A percentile compares a stretch with the other conserved stretches of the same genome.
Evolutionary conservation across 2,888 invertebrate species (phyloP).

Genomic region (Phaedon cochleariae): DNA sequence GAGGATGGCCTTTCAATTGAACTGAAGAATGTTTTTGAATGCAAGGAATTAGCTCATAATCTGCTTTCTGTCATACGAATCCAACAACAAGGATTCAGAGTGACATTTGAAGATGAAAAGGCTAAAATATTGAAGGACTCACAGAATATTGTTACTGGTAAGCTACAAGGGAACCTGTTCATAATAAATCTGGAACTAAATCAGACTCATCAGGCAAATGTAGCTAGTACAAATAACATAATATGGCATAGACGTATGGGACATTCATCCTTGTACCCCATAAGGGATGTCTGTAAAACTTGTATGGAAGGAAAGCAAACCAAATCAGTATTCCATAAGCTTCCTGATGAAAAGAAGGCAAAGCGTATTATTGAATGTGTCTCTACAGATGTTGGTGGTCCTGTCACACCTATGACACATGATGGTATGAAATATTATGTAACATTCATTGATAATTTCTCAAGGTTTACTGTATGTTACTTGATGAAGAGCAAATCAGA

Average conservation of each 20-base stretch:
- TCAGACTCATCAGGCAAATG: background rate
- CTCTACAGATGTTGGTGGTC: slow-evolving; percentile 51
- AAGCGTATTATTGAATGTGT: slow-evolving; percentile 44
- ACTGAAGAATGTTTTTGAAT: background rate
- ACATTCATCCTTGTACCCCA: slow-evolving; percentile 4
- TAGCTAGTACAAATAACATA: background rate
- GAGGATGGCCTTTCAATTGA: background rate
- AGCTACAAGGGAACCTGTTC: background rate
- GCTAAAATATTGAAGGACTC: background rate
- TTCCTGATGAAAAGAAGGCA: background rate
- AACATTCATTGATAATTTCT: slow-evolving; percentile 45
- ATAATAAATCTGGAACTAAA: background rate
- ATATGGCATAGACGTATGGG: slow-evolving; percentile 7
- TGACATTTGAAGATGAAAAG: background rate
- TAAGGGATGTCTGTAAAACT: slow-evolving; percentile 4
- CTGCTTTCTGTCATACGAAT: background rate
- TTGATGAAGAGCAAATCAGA: slow-evolving; percentile 44
- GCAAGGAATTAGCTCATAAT: background rate
- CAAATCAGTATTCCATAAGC: background rate
- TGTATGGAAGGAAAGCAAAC: slow-evolving; percentile 14
- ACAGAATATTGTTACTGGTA: background rate
- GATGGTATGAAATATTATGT: slow-evolving; percentile 43
- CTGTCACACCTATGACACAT: slow-evolving; percentile 47
- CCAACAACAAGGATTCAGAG: background rate
- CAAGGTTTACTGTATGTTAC: slow-evolving; percentile 38